phyloP scores from a whole-genome alignment of 2,888 invertebrate species.

The Brachyptera putata region DNA sequence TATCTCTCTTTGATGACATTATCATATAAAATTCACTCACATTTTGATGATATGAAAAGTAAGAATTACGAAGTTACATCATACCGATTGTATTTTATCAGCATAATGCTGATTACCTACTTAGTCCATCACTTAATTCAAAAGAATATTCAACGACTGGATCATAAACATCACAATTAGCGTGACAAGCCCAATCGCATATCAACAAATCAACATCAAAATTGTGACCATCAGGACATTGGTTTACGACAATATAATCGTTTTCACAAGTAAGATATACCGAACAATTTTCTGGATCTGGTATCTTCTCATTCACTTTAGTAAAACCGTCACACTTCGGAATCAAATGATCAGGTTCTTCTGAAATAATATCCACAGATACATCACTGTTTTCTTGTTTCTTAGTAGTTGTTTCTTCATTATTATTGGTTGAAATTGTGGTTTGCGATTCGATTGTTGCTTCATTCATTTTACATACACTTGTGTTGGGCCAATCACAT shows the following conservation, averaged over 20 bases:
- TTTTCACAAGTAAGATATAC: background rate
- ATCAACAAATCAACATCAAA: background rate
- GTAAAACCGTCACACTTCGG: background rate
- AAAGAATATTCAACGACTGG: no score
- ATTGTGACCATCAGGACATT: background rate
- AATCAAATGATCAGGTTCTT: background rate
- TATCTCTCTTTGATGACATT: no score
- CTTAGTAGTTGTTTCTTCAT: background rate
- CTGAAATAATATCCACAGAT: background rate
- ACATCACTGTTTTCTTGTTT: background rate
- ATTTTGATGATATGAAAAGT: no score
- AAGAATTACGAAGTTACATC: no score
- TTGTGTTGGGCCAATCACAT: background rate
- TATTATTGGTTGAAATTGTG: background rate
- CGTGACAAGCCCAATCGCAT: background rate
- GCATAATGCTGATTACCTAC: no score
- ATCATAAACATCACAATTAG: background rate
- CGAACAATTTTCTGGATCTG: conserved; percentile 1
- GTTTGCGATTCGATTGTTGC: background rate
- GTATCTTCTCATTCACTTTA: background rate
- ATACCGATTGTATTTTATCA: no score
- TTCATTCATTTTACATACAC: background rate
- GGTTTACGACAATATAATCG: background rate
- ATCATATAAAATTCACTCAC: no score
- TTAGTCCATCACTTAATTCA: no score